phyloP scores from a whole-genome alignment of 2,113 vertebrate species.

The Peucedramus taeniatus region DNA sequence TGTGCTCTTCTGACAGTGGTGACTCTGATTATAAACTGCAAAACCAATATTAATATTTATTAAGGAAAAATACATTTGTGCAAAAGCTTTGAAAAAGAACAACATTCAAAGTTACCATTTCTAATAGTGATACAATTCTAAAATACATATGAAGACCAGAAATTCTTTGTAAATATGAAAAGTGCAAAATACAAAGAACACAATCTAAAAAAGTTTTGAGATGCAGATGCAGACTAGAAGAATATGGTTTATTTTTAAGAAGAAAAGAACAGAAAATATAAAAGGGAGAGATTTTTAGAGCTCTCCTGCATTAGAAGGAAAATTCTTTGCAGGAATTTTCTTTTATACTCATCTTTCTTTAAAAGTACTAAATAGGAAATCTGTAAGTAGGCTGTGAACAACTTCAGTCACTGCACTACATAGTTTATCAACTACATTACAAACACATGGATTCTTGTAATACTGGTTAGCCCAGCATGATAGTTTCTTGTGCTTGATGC shows the following conservation, averaged over 20 bases:
- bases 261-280: neutral
- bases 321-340: neutral
- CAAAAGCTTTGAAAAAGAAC: neutral
- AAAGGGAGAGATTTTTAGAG: neutral
- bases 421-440: neutral
- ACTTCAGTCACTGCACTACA: neutral
- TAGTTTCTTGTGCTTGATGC: neutral
- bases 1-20: neutral
- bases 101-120: fast-evolving
- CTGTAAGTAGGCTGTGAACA: neutral
- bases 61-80: neutral
- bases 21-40: neutral
- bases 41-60: neutral
- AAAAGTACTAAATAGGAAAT: neutral
- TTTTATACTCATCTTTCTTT: neutral
- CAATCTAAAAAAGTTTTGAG: neutral
- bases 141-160: neutral
- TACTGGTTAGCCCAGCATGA: constrained; percentile 17
- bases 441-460: constrained; percentile 38
- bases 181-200: neutral
- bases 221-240: neutral
- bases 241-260: neutral
- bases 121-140: neutral
- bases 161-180: neutral
- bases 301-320: neutral